Conservation (phyloP, 2,113 vertebrate species). For the Capreolus pygargus region DNA sequence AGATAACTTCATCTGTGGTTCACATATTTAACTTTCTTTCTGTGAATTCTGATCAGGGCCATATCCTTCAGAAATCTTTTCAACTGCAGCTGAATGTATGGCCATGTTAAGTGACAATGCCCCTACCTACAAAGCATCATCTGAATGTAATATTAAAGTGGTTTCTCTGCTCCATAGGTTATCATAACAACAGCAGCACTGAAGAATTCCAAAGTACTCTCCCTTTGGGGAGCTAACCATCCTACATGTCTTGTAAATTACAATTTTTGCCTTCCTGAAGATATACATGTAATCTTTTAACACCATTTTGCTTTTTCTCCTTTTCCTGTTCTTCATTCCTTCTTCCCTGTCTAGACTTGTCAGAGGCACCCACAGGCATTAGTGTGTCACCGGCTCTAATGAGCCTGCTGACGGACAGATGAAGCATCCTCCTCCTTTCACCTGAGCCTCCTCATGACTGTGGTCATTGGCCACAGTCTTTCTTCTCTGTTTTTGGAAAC, state of each 20-base stretch:
- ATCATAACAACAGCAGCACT: background rate
- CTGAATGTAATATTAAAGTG: background rate
- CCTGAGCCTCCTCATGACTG: background rate
- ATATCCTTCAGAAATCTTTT: background rate
- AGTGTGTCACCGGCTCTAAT: background rate
- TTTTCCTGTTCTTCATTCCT: background rate
- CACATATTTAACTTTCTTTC: background rate
- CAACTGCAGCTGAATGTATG: background rate
- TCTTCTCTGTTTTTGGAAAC: constrained; percentile 22
- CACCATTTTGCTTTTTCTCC: background rate
- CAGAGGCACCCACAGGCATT: background rate
- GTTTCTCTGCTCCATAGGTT: background rate
- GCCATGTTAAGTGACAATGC: background rate
- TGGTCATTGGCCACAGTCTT: background rate
- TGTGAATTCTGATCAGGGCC: background rate
- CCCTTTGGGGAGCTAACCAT: background rate
- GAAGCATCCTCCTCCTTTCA: background rate
- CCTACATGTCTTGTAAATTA: background rate
- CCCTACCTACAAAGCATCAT: background rate
- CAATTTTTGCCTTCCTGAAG: background rate
- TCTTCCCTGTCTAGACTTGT: background rate
- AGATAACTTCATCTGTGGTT: background rate
- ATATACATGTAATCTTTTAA: background rate
- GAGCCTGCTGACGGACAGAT: background rate
- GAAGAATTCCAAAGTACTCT: background rate